A percentile compares a stretch with the other conserved stretches of the same genome.
Conservation (phyloP, 2,797 vertebrate species). For the Artibeus lituratus region DNA sequence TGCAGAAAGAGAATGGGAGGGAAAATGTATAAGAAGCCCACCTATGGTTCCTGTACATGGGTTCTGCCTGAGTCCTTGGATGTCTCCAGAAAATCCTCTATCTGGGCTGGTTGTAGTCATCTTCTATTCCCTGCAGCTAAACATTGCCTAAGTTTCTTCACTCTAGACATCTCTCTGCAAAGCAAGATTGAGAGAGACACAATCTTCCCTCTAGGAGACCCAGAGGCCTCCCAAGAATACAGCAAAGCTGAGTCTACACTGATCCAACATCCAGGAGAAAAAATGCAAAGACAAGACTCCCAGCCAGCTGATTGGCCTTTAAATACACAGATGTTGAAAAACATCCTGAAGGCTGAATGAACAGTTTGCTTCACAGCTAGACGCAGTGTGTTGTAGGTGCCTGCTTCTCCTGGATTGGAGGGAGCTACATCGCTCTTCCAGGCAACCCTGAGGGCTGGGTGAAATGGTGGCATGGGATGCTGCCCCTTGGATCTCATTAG, state of each 20-base stretch:
- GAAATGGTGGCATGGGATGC: fast-evolving
- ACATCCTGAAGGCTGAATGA: background rate
- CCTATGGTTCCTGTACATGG: background rate
- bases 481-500: constrained; percentile 51
- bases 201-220: background rate
- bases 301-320: background rate
- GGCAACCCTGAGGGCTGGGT: background rate
- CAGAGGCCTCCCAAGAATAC: background rate
- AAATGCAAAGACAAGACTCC: background rate
- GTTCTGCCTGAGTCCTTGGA: background rate
- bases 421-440: background rate
- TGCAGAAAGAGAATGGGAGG: background rate
- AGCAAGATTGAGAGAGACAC: background rate
- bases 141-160: background rate
- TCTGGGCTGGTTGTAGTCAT: background rate
- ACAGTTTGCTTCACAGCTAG: background rate
- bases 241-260: background rate
- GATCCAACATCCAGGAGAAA: background rate
- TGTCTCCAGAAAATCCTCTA: background rate
- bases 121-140: background rate
- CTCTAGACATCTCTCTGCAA: background rate
- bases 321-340: background rate
- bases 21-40: background rate
- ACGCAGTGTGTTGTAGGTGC: fast-evolving
- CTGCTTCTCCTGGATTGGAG: background rate